These are phyloP conservation scores for Lerema accius DNA, from an alignment of 1,140 invertebrate genomes.

Conservation along the genomic window DNA sequence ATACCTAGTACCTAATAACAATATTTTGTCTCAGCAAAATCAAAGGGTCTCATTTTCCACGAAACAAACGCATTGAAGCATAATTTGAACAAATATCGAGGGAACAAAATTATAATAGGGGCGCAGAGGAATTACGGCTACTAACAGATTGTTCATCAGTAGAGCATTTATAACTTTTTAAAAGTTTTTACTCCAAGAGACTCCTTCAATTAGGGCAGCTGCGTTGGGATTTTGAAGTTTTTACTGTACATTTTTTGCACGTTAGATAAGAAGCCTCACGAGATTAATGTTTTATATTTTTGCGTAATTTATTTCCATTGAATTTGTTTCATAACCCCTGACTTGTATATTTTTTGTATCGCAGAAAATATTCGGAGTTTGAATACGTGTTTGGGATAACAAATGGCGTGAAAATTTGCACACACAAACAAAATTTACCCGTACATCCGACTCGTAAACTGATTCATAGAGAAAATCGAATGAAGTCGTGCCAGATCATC, in stretches of 20 bases:
- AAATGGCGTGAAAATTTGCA: conserved; percentile 9
- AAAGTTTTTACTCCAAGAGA: conserved; percentile 23
- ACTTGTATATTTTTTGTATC: conserved; percentile 9
- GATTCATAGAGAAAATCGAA: conserved; percentile 16
- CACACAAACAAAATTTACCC: conserved; percentile 9
- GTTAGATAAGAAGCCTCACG: conserved; percentile 15
- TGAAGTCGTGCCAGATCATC: conserved; percentile 12
- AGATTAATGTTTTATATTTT: conserved; percentile 17
- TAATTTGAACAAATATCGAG: conserved; percentile 15
- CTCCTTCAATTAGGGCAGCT: conserved; percentile 28
- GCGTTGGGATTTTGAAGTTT: conserved; percentile 22
- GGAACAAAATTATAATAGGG: conserved; percentile 17
- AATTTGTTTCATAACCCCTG: conserved; percentile 2
- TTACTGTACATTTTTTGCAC: conserved; percentile 17
- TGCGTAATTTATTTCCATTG: conserved; percentile 2
- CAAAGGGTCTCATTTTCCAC: no score
- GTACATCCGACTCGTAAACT: conserved; percentile 4
- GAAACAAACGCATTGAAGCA: conserved; percentile 11
- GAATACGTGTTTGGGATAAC: conserved; percentile 15
- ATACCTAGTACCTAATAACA: no score
- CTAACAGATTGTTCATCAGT: conserved; percentile 38
- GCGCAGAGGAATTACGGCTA: conserved; percentile 28
- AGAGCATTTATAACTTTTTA: conserved; percentile 35
- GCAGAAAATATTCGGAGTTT: conserved; percentile 1
- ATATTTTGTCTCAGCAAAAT: no score